phyloP scores from a whole-genome alignment of 2,888 invertebrate genomes.

The Brenthis hecate region DNA sequence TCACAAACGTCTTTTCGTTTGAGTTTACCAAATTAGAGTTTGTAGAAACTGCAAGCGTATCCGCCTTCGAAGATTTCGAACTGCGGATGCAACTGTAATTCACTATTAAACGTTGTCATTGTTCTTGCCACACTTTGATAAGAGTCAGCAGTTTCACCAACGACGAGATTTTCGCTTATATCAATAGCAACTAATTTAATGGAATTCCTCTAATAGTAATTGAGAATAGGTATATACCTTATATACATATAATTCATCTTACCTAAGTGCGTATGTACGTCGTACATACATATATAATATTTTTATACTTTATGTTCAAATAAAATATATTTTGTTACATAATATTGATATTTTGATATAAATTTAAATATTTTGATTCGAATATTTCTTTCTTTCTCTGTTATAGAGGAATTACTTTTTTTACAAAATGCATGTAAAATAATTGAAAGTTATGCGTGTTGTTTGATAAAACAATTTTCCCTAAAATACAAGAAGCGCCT shows the following conservation, averaged over 20 bases:
- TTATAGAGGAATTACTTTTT: too few species aligned
- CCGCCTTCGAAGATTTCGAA: constrained; percentile 33
- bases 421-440: too few species aligned
- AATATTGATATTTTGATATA: too few species aligned
- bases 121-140: constrained; percentile 39
- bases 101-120: constrained; percentile 44
- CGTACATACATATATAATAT: too few species aligned
- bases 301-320: too few species aligned
- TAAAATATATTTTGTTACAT: too few species aligned
- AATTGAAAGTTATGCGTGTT: too few species aligned
- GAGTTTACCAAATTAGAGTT: constrained; percentile 43
- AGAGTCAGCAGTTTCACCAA: constrained; percentile 38
- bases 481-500: not conserved
- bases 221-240: too few species aligned
- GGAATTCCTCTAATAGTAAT: not conserved
- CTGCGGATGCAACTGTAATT: constrained; percentile 44
- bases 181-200: constrained; percentile 17
- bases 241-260: too few species aligned
- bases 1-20: constrained; percentile 29
- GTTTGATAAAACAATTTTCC: not conserved
- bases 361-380: too few species aligned
- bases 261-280: too few species aligned
- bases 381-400: too few species aligned
- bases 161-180: constrained; percentile 27
- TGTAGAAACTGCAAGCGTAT: constrained; percentile 37